Conservation (phyloP, 2,113 vertebrate genomes). For the Pangasianodon hypophthalmus region DNA sequence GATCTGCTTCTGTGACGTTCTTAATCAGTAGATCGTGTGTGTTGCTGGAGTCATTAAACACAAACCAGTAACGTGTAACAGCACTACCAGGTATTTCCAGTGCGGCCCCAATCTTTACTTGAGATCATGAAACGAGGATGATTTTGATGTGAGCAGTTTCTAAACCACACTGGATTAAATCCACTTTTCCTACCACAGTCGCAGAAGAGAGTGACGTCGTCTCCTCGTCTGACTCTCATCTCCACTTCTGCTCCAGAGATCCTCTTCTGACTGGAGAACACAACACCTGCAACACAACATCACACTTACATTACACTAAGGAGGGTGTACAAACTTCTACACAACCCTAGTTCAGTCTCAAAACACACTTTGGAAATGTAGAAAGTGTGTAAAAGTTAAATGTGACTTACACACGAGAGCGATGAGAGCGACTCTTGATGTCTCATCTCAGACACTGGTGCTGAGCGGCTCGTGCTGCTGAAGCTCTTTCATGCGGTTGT, state of each 20-base stretch:
- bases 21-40: slow-evolving; percentile 35
- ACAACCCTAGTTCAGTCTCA: neutral
- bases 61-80: slow-evolving; percentile 9
- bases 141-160: too few relatives aligned
- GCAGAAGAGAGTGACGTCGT: neutral
- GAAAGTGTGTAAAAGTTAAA: neutral
- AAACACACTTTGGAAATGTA: too few relatives aligned
- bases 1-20: slow-evolving; percentile 49
- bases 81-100: neutral
- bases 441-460: slow-evolving; percentile 23
- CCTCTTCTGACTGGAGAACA: slow-evolving; percentile 9
- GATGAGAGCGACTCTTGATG: neutral
- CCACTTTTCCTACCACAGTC: too few relatives aligned
- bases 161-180: too few relatives aligned
- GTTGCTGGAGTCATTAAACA: neutral
- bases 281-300: slow-evolving; percentile 11
- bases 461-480: neutral
- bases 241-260: slow-evolving; percentile 29
- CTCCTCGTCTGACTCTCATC: slow-evolving; percentile 40
- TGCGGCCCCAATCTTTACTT: neutral
- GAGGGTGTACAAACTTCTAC: neutral
- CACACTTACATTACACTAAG: neutral
- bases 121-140: too few relatives aligned
- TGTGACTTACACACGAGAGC: slow-evolving; percentile 23
- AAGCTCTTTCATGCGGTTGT: slow-evolving; percentile 7